Evolutionary conservation across 2,797 vertebrate genomes (phyloP), one percentile per base, ranked within the genome.

Genomic region (Sebastes cheni): DNA sequence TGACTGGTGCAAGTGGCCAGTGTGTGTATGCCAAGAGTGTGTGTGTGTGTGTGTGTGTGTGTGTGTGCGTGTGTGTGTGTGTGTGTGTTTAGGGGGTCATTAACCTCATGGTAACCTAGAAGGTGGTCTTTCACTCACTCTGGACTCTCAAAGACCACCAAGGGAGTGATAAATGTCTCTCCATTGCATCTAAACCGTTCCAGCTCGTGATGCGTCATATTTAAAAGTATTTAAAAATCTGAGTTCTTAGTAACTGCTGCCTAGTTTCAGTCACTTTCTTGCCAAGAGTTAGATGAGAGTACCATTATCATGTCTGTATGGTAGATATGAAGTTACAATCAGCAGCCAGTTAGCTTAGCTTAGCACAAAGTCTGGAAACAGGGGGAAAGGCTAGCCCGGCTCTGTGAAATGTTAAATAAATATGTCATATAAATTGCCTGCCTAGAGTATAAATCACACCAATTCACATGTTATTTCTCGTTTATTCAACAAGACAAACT

Each of bases 71-170:
- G 29, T 29, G 59, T 30, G 29, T 34, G 59, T 30, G 7, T 34
- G 59, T 30, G 62, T 46, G 54, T 12, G 34, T 13, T 4, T 39
- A 14, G 22, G 11, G 66, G 84, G 81, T 85, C 80, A 81, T 82
- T 91, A 90, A 87, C 91, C 87, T 87, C 67, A 72, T 69, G 77
- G 82, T 84, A 81, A 86, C 82, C 83, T 55, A 82, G 81, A 84
- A 64, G 91, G 78, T 80, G 83, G 82, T 78, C 86, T 85, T 82
- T 91, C 67, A 86, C 73, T 88, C 77, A 79, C 75, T 82, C 68
- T 81, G 68, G 61, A 69, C 74, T 34, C 56, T 67, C 60, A 56
- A 6, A 75, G 94, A 93, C 93, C 93, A 94, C 92, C 93, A 82
- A 83, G 10, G 72, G 50, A 85, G 86, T 59, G 56, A 20, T 60